Base-by-base conservation (phyloP, 2,797 vertebrate genomes). In the Sebastes itinus region DNA sequence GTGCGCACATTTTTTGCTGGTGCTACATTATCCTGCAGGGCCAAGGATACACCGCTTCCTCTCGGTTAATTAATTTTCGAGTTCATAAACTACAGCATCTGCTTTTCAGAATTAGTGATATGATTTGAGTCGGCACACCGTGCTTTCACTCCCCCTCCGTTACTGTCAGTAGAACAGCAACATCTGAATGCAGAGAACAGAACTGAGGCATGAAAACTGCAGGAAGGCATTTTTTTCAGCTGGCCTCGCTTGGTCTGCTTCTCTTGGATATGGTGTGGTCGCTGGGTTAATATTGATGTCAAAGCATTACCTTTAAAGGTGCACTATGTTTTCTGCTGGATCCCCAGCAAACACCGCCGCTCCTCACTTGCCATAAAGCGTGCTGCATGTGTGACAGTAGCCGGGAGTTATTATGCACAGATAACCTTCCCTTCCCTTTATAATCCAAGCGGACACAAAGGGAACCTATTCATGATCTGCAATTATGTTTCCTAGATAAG, bases 401-500 rank as follows among this genome's bases (percentile, higher is more conserved):
- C 86, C 60, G 3, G 71, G 58, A 88, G 87, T 89, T 91, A 88
- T 91, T 90, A 76, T 82, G 86, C 72, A 46, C 80, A 88, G 89
- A 93, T 90, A 92, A 94, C 89, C 91, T 91, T 89, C 85, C 85
- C 59, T 88, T 90, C 64, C 80, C 63, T 90, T 88, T 91, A 82
- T 91, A 90, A 89, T 89, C 87, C 81, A 80, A 73, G 82, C 35
- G 18, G 59, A 78, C 91, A 92, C 92, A 92, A 94, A 92, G 77
- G 85, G 38, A 82, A 88, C 86, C 90, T 81, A 89, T 88, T 92
- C 89, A 87, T 90, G 89, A 93, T 93, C 91, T 90, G 87, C 92
- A 95, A 94, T 95, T 95, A 94, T 89, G 90, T 92, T 93, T 90
- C 78, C 73, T 52, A 90, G 94, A 95, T 95, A 93, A 95, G 93